Evolutionary conservation across 1,140 invertebrate species (phyloP).

Genomic region (Hestina assimilis): DNA sequence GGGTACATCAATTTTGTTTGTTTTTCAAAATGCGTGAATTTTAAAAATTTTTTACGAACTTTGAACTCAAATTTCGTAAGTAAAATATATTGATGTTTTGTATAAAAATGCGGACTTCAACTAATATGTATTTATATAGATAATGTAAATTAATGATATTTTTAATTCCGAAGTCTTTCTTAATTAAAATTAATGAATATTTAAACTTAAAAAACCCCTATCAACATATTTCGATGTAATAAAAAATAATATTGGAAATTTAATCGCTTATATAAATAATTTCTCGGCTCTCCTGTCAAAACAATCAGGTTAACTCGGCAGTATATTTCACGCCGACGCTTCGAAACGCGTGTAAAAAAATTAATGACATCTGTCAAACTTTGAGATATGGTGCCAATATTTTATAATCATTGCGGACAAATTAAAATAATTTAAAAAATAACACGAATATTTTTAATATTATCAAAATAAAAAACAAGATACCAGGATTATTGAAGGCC

Average conservation of each 20-base stretch:
- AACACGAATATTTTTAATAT: no score
- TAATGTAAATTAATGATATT: not conserved
- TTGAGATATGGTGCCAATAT: constrained; percentile 16
- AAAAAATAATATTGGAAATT: not conserved
- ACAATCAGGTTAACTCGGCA: constrained; percentile 26
- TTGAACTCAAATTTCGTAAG: no score
- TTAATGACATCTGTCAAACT: constrained; percentile 24
- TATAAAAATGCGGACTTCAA: no score
- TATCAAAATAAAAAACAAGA: no score
- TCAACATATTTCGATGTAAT: not conserved
- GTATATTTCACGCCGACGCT: constrained; percentile 10
- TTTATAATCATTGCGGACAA: not conserved
- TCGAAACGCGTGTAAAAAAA: constrained; percentile 8
- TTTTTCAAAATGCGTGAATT: no score
- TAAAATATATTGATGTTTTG: no score
- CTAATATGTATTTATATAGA: not conserved
- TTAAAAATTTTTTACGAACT: no score
- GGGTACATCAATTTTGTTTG: not conserved
- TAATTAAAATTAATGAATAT: no score
- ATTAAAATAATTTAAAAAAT: no score
- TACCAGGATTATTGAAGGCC: no score
- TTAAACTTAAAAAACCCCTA: not conserved
- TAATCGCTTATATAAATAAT: constrained; percentile 1
- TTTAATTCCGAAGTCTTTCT: no score
- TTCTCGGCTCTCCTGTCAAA: constrained; percentile 17